Conservation (phyloP, 2,797 vertebrate species). For the Pseudomugil tenellus region DNA sequence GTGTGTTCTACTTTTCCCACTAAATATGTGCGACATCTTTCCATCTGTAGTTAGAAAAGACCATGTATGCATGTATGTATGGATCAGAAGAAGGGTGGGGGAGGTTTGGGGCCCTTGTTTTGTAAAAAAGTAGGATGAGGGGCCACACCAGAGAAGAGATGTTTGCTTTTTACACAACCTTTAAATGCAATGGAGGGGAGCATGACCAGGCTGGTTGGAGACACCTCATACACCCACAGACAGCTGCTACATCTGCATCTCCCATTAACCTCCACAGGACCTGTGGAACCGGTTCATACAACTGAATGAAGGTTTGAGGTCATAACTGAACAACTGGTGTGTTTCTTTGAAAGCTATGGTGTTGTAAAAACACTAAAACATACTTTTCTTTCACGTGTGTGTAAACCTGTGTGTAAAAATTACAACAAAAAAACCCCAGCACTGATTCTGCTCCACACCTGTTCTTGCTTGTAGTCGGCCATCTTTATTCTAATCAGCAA, state of each 20-base stretch:
- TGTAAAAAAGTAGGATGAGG: constrained; percentile 37
- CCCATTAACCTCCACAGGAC: constrained; percentile 31
- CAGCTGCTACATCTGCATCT: constrained; percentile 57
- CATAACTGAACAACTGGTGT: constrained; percentile 33
- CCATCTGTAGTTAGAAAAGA: constrained; percentile 62
- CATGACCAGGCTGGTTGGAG: constrained; percentile 16
- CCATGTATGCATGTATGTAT: constrained; percentile 35
- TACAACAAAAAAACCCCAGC: background rate
- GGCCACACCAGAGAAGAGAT: constrained; percentile 14
- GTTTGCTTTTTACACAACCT: constrained; percentile 28
- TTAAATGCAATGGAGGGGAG: constrained; percentile 31
- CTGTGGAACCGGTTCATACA: constrained; percentile 53
- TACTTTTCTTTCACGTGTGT: background rate
- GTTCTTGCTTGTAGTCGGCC: constrained; percentile 31
- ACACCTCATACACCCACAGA: constrained; percentile 12
- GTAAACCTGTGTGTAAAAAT: too few species aligned
- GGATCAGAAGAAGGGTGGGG: constrained; percentile 4
- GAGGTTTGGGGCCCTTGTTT: constrained; percentile 20
- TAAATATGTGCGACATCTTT: constrained; percentile 48
- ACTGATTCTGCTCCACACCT: constrained; percentile 39
- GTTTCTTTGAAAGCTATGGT: constrained; percentile 5
- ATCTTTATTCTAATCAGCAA: background rate
- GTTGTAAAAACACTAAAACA: background rate
- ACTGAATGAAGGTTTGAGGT: constrained; percentile 43
- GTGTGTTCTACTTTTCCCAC: constrained; percentile 15